A percentile compares a stretch with the other conserved stretches of the same genome.
Evolutionary conservation across 2,113 vertebrate genomes (phyloP).

Genomic region (Bubo blakistoni): DNA sequence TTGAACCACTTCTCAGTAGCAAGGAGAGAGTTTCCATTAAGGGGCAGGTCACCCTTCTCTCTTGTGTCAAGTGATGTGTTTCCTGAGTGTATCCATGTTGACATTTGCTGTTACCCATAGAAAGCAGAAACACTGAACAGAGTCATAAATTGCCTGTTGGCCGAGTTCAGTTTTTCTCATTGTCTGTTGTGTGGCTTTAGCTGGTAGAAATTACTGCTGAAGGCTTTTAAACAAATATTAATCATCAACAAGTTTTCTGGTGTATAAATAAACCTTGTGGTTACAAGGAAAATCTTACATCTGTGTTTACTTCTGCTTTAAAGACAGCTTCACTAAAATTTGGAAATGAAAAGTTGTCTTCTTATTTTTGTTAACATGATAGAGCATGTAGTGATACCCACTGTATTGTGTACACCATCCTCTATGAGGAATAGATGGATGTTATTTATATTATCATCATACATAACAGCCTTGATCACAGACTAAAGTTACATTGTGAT

Average conservation of each 20-base stretch:
- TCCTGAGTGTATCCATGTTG: not conserved
- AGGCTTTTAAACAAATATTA: constrained; percentile 25
- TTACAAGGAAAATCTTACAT: not conserved
- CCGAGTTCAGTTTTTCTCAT: not conserved
- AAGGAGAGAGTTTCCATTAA: not conserved
- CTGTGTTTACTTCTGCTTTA: not conserved
- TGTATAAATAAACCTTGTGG: not conserved
- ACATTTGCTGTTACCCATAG: not conserved
- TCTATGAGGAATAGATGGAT: not conserved
- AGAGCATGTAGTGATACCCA: not conserved
- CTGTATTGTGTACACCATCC: not conserved
- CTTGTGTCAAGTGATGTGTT: not conserved
- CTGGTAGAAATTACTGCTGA: not conserved
- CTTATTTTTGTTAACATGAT: not conserved
- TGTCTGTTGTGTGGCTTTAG: not conserved
- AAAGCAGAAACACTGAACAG: not conserved
- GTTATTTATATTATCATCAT: not conserved
- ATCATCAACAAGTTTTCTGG: not conserved
- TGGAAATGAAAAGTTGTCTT: not conserved
- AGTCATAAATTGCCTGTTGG: constrained; percentile 18
- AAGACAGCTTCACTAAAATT: not conserved
- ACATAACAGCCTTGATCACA: not conserved
- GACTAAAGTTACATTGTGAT: not conserved
- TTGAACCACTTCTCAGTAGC: not conserved
- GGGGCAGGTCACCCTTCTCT: not conserved